These are phyloP conservation scores for Isaurus tuberculatus DNA, from an alignment of 92 coral and sea anemone species.

Conservation along the genomic window DNA sequence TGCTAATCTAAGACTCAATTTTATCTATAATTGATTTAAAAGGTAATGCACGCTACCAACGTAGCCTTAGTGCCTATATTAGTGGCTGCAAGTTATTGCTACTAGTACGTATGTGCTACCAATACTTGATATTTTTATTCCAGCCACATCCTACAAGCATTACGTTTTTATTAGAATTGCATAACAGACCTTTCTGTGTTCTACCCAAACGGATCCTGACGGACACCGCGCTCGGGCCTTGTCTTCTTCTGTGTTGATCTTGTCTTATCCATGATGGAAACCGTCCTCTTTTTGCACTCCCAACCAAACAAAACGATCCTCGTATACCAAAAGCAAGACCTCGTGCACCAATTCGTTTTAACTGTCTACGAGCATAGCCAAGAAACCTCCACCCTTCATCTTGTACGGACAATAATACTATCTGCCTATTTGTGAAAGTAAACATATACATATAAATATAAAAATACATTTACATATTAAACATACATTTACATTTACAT, in stretches of 20 bases:
- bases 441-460: neutral
- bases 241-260: slow-evolving; percentile 18
- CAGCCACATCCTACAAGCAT: no score
- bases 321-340: slow-evolving; percentile 20
- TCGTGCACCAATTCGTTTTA: slow-evolving; percentile 28
- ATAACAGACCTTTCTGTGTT: slow-evolving; percentile 17
- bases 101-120: no score
- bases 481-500: no score
- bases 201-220: slow-evolving; percentile 33
- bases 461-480: neutral
- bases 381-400: slow-evolving; percentile 23
- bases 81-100: no score
- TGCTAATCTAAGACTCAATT: no score
- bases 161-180: neutral
- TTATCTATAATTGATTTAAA: no score
- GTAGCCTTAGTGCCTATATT: no score
- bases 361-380: slow-evolving; percentile 26
- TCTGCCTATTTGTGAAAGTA: slow-evolving; percentile 2
- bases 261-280: slow-evolving; percentile 25
- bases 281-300: slow-evolving; percentile 8
- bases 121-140: no score
- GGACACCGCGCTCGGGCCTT: slow-evolving; percentile 33
- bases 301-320: slow-evolving; percentile 16
- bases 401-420: slow-evolving; percentile 13
- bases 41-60: no score